These are phyloP conservation scores for Mobula hypostoma DNA, from an alignment of 2,113 vertebrate species.

Conservation along the genomic window DNA sequence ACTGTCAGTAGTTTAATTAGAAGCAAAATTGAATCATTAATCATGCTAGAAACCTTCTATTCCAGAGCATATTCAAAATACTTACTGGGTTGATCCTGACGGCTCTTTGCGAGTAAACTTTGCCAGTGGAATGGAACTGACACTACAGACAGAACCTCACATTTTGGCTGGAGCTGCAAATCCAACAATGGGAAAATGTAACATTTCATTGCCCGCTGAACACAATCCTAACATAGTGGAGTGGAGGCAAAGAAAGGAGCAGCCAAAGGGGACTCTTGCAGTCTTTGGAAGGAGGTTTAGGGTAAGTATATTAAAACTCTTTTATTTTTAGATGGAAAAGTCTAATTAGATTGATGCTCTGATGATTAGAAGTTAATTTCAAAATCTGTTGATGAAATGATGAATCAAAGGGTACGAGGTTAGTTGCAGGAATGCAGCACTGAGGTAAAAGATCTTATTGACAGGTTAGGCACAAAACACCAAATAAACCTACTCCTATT, in stretches of 20 bases:
- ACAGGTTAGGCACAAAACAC: too few species aligned
- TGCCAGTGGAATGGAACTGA: slow-evolving; percentile 93
- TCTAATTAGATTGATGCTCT: background rate
- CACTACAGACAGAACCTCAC: slow-evolving; percentile 84
- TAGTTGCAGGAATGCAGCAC: too few species aligned
- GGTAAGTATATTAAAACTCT: slow-evolving; percentile 62
- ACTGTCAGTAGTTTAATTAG: background rate
- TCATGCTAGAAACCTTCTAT: slow-evolving; percentile 28
- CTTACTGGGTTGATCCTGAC: slow-evolving; percentile 85
- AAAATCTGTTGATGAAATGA: background rate
- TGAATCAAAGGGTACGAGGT: too few species aligned
- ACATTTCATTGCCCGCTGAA: slow-evolving; percentile 91
- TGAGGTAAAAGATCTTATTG: too few species aligned
- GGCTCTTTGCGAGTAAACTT: slow-evolving; percentile 85
- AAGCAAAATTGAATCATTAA: background rate
- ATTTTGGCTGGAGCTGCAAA: slow-evolving; percentile 79
- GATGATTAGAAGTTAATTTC: background rate
- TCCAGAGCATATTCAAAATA: slow-evolving; percentile 83
- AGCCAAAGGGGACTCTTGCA: slow-evolving; percentile 85
- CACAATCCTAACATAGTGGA: slow-evolving; percentile 90
- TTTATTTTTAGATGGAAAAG: background rate
- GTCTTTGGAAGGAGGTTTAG: slow-evolving; percentile 87
- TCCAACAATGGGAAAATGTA: slow-evolving; percentile 86
- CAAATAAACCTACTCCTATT: too few species aligned
- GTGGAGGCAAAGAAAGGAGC: slow-evolving; percentile 92